Evolutionary conservation across 2,888 invertebrate species (phyloP).

Genomic region (Teleiodes luculella): DNA sequence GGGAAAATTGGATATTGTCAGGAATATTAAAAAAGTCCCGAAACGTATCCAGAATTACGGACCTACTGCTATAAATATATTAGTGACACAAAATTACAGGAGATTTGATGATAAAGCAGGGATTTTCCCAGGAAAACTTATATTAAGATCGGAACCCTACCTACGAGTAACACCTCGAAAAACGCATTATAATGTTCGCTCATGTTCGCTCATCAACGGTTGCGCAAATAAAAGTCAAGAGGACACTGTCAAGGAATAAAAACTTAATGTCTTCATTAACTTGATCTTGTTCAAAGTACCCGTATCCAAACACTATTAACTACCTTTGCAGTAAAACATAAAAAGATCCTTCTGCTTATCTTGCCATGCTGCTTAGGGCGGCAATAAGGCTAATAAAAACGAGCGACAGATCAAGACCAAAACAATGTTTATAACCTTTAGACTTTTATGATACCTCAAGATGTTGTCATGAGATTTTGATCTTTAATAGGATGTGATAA

Average conservation of each 20-base stretch:
- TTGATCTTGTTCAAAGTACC: background rate
- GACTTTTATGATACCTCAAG: background rate
- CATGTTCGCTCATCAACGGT: background rate
- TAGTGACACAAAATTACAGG: too few relatives aligned
- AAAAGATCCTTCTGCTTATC: constrained; percentile 1
- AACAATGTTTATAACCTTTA: constrained; percentile 5
- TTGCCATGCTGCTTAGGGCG: background rate
- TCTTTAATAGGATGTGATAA: background rate
- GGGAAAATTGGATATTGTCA: too few relatives aligned
- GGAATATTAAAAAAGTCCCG: too few relatives aligned
- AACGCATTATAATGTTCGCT: background rate
- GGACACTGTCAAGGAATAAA: background rate
- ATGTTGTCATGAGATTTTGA: background rate
- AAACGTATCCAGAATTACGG: too few relatives aligned
- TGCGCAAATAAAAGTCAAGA: background rate
- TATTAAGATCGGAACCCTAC: too few relatives aligned
- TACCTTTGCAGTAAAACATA: background rate
- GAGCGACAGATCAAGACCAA: background rate
- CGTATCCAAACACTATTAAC: constrained; percentile 8
- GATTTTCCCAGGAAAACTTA: too few relatives aligned
- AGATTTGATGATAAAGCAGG: too few relatives aligned
- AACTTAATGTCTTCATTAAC: constrained; percentile 12
- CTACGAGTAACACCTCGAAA: background rate
- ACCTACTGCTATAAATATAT: too few relatives aligned
- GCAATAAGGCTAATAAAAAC: constrained; percentile 1